Evolutionary conservation across 2,797 vertebrate species (phyloP).

Genomic region (Neostethus bicornis): DNA sequence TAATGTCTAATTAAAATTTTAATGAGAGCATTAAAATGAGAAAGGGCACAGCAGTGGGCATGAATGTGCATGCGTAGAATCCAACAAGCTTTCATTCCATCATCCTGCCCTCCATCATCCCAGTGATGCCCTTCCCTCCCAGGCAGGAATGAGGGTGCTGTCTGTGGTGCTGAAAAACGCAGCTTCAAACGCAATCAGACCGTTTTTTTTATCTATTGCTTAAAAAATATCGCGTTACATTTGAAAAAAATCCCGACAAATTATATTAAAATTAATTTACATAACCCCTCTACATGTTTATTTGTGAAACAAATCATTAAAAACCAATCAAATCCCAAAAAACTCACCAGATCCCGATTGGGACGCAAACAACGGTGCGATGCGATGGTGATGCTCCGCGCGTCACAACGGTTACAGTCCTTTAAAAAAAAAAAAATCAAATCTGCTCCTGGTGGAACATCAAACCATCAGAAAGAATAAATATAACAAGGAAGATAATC

Average conservation of each 20-base stretch:
- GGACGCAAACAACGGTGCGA: slow-evolving; percentile 28
- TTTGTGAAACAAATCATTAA: too few relatives aligned
- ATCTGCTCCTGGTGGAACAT: slow-evolving; percentile 43
- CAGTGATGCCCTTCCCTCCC: not conserved
- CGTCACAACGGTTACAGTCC: slow-evolving; percentile 39
- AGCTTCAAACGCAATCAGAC: too few relatives aligned
- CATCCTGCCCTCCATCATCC: slow-evolving; percentile 14
- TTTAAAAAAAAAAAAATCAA: too few relatives aligned
- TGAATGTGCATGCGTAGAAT: slow-evolving; percentile 36
- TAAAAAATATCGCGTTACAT: too few relatives aligned
- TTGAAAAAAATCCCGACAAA: too few relatives aligned
- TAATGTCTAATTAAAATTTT: not conserved
- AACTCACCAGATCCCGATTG: slow-evolving; percentile 69
- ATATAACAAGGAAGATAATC: slow-evolving; percentile 51
- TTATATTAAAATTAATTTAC: too few relatives aligned
- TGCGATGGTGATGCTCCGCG: slow-evolving; percentile 53
- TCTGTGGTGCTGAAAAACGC: not conserved
- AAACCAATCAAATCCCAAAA: not conserved
- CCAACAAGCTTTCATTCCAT: slow-evolving; percentile 41
- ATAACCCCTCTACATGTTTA: too few relatives aligned
- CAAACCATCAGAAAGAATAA: slow-evolving; percentile 54
- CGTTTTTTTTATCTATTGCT: too few relatives aligned
- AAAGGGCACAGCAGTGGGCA: slow-evolving; percentile 18
- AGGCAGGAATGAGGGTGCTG: too few relatives aligned
- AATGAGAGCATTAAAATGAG: too few relatives aligned